Evolutionary conservation across 2,888 invertebrate species (phyloP).

Genomic region (Apantesis nais): DNA sequence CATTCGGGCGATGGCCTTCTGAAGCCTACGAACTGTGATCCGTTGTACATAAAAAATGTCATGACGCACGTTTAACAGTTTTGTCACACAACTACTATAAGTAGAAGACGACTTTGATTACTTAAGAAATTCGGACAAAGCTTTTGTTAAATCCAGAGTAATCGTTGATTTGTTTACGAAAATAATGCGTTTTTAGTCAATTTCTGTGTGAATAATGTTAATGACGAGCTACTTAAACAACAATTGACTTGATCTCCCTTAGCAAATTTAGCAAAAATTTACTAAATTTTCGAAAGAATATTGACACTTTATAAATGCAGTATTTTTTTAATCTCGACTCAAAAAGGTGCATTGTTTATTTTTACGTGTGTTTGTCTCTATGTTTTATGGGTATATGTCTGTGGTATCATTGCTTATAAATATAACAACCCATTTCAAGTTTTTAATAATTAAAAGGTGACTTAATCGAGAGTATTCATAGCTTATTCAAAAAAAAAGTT

Average conservation of each 20-base stretch:
- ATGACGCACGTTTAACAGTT: conserved; percentile 7
- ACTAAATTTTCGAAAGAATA: no score
- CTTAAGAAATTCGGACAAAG: not conserved
- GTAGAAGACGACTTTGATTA: not conserved
- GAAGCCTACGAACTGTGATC: conserved; percentile 11
- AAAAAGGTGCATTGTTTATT: no score
- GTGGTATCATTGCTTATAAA: no score
- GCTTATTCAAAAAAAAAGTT: no score
- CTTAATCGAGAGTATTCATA: no score
- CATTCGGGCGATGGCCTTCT: conserved; percentile 22
- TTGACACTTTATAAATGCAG: no score
- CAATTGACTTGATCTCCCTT: not conserved
- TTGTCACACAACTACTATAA: not conserved
- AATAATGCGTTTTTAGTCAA: not conserved
- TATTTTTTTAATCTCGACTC: no score
- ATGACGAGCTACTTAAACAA: not conserved
- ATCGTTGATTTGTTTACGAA: not conserved
- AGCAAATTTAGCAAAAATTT: not conserved
- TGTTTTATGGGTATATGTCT: no score
- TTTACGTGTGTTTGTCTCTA: no score
- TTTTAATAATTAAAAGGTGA: no score
- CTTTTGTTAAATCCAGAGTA: not conserved
- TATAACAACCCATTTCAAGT: no score
- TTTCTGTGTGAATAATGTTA: not conserved
- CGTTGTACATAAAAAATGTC: conserved; percentile 9